phyloP scores from a whole-genome alignment of 2,797 vertebrate genomes.

The Melanotaenia boesemani region DNA sequence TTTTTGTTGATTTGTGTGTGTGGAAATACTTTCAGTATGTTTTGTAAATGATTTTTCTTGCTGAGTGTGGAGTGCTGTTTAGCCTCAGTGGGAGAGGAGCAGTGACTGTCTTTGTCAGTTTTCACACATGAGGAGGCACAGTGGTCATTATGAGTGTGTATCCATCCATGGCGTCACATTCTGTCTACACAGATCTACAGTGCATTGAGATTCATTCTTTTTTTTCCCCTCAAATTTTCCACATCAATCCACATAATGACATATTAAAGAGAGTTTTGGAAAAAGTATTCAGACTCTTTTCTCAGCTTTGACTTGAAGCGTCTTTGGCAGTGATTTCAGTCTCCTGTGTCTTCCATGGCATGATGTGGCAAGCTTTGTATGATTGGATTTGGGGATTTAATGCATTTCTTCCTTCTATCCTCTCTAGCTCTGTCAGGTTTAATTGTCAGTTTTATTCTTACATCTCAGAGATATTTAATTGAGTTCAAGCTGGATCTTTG shows the following conservation, averaged over 20 bases:
- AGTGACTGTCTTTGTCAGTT: slow-evolving; percentile 26
- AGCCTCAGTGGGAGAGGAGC: neutral
- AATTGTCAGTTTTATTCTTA: slow-evolving; percentile 9
- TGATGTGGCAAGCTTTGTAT: slow-evolving; percentile 25
- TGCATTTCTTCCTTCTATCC: slow-evolving; percentile 21
- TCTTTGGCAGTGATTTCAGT: neutral
- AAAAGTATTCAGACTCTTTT: neutral
- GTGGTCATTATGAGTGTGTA: slow-evolving; percentile 19
- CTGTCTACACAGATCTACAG: neutral
- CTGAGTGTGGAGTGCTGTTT: neutral
- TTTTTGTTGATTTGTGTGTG: neutral
- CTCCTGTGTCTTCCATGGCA: slow-evolving; percentile 4
- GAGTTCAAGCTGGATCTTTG: slow-evolving; percentile 11
- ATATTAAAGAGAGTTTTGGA: neutral
- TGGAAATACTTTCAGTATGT: neutral
- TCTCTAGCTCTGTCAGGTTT: slow-evolving; percentile 18
- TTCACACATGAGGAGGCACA: slow-evolving; percentile 30
- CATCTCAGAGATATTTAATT: slow-evolving; percentile 11
- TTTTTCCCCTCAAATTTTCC: neutral
- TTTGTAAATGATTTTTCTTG: neutral
- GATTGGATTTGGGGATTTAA: slow-evolving; percentile 30
- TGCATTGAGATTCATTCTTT: neutral
- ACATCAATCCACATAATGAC: neutral
- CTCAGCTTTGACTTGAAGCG: neutral
- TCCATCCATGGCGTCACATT: slow-evolving; percentile 13